These are phyloP conservation scores for Lepidothrix coronata DNA, from an alignment of 2,113 vertebrate species.

Conservation along the genomic window DNA sequence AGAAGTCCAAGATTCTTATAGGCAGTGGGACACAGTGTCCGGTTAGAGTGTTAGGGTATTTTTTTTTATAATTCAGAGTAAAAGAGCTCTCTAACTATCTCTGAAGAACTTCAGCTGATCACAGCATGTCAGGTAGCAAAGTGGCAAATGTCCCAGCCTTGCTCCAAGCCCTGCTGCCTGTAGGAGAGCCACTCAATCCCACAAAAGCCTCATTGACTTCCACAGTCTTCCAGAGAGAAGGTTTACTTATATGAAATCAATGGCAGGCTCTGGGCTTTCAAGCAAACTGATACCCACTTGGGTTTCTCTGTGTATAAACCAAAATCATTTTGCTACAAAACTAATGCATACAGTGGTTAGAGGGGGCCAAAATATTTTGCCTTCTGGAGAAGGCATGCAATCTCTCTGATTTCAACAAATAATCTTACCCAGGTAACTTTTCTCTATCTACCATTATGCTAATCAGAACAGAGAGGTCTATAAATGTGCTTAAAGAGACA, in stretches of 20 bases:
- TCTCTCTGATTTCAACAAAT: slow-evolving; percentile 28
- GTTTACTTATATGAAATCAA: slow-evolving; percentile 40
- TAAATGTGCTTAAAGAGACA: slow-evolving; percentile 55
- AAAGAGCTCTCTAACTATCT: background rate
- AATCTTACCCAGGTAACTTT: background rate
- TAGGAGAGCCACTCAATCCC: background rate
- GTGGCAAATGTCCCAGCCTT: background rate
- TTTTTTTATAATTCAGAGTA: background rate
- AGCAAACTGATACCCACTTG: slow-evolving; percentile 40
- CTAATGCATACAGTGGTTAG: background rate
- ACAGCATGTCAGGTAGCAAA: background rate
- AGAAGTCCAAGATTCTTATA: background rate
- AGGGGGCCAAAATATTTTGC: slow-evolving; percentile 35
- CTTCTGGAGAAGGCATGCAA: background rate
- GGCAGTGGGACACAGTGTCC: background rate
- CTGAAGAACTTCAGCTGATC: background rate
- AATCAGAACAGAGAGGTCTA: slow-evolving; percentile 54
- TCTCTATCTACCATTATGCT: background rate
- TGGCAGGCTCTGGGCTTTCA: background rate
- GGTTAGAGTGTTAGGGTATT: background rate
- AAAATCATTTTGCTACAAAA: slow-evolving; percentile 14
- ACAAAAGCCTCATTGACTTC: background rate
- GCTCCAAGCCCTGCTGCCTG: background rate
- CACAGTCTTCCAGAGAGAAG: background rate
- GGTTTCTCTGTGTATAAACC: slow-evolving; percentile 27